Evolutionary conservation across 1,140 invertebrate species (phyloP), one percentile per base, ranked within the genome.

Genomic region (Lysiphlebus fabarum): DNA sequence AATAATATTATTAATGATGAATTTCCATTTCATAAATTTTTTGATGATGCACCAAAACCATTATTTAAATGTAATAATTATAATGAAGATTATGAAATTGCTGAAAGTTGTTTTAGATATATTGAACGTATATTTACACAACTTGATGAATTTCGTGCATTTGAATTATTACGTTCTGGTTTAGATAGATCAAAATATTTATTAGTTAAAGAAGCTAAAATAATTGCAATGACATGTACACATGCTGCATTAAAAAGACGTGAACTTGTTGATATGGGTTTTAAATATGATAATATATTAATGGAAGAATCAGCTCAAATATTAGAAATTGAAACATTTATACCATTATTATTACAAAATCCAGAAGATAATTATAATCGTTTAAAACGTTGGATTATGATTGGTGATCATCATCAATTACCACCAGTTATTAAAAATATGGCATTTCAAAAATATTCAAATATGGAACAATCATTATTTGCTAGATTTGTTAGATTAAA

Each of bases 231-330:
- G 98, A 99, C 98, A 1, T 99, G 98, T 83, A 99, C 98, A 0
- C 98, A 99, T 79, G 97, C 98, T 11, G 98, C 97, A 1, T 82
- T 99, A 0, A 99, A 98, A 74, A 84, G 98, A 41, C 89, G 93
- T 57, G 98, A 99, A 76, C 82, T 99, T 1, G 96, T 99, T 0
- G 91, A 97, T 70, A 86, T 97, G 69, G 94, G 90, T 58, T 97
- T 96, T 71, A 95, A 96, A 74, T 99, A 98, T 79, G 97, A 99
- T 74, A 99, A 99, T 74, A 99, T 99, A 56, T 77, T 99, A 0
- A 99, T 99, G 96, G 98, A 99, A 82, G 98, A 99, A 80, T 87
- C 96, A 0, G 98, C 96, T 0, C 97, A 99, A 80, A 99, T 99
- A 67, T 81, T 99, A 14, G 98, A 99, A 81, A 99, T 99, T 58